These are phyloP conservation scores for Bolinopsis microptera DNA, from an alignment of 37 sponge, comb jelly and placozoan genomes.

Conservation along the genomic window DNA sequence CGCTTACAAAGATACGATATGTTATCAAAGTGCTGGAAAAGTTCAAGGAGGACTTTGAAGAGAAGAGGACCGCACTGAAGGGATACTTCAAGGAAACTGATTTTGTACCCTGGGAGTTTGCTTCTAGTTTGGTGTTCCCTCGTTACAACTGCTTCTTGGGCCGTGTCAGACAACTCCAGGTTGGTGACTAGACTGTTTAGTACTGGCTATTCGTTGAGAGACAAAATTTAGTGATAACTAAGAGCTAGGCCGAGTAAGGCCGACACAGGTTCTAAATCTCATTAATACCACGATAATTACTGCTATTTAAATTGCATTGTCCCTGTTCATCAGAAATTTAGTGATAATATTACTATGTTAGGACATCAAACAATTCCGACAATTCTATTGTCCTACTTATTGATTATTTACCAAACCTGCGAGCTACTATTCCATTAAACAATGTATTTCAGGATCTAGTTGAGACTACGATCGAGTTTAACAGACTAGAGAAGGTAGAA, in stretches of 20 bases:
- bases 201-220: background rate
- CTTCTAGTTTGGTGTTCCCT: constrained; percentile 77
- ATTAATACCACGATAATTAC: too few species aligned
- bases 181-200: constrained; percentile 15
- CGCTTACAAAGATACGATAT: constrained; percentile 80
- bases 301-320: too few species aligned
- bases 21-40: constrained; percentile 75
- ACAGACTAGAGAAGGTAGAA: constrained; percentile 93
- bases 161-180: constrained; percentile 75
- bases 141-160: constrained; percentile 79
- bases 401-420: too few species aligned
- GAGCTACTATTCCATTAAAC: background rate
- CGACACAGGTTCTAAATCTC: too few species aligned
- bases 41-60: constrained; percentile 70
- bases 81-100: constrained; percentile 77
- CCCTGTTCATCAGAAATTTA: too few species aligned
- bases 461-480: constrained; percentile 77
- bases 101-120: constrained; percentile 78
- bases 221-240: background rate
- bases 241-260: background rate
- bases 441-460: constrained; percentile 76
- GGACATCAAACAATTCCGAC: too few species aligned
- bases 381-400: too few species aligned
- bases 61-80: constrained; percentile 68
- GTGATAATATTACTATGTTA: too few species aligned